Conservation (phyloP, 2,113 vertebrate species). For the Merops nubicus region DNA sequence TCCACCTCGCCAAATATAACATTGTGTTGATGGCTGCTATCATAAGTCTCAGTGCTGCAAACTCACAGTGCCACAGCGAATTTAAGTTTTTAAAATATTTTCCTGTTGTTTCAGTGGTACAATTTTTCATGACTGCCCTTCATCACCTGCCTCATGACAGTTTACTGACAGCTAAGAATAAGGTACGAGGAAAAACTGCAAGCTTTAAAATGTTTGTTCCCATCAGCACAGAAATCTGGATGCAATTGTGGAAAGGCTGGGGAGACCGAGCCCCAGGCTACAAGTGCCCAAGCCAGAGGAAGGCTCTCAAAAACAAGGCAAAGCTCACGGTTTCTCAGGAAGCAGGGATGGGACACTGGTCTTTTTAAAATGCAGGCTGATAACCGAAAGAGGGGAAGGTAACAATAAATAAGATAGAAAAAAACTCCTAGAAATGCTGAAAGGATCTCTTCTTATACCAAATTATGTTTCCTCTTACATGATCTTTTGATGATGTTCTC, state of each 20-base stretch:
- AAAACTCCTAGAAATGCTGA: background rate
- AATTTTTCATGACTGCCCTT: background rate
- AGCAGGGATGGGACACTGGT: background rate
- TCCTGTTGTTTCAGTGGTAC: background rate
- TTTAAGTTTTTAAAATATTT: background rate
- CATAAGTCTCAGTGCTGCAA: background rate
- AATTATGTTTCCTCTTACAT: background rate
- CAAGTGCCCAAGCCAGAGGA: background rate
- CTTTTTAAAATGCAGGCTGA: background rate
- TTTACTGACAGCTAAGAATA: background rate
- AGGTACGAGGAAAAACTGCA: background rate
- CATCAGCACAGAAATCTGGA: background rate
- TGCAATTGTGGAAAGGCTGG: background rate
- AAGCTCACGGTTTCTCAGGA: background rate
- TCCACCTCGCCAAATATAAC: background rate
- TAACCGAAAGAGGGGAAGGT: background rate
- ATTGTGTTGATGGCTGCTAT: background rate
- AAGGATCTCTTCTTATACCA: background rate
- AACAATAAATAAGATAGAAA: background rate
- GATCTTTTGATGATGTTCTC: conserved; percentile 12
- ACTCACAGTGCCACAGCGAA: background rate
- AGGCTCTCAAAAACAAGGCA: background rate
- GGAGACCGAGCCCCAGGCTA: background rate
- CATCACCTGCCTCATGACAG: background rate
- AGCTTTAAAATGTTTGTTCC: background rate